A percentile compares a stretch with the other conserved stretches of the same genome.
phyloP scores from a whole-genome alignment of 1,140 invertebrate species.

The Trissolcus basalis region DNA sequence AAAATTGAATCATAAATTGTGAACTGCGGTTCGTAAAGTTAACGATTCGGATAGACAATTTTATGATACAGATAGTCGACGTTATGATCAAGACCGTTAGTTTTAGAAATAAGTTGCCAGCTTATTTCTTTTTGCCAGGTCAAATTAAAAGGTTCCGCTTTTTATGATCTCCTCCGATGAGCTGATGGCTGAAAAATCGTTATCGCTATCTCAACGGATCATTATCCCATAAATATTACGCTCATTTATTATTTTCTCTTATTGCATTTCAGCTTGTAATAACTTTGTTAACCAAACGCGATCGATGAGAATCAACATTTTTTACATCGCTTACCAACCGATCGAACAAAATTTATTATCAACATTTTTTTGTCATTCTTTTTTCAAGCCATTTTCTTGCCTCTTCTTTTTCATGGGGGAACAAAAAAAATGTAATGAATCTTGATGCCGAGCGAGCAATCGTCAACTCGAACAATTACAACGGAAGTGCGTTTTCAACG shows the following conservation, averaged over 20 bases:
- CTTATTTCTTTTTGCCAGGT: too few species aligned
- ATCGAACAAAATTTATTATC: background rate
- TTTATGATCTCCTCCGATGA: conserved; percentile 1
- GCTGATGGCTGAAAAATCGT: conserved; percentile 1
- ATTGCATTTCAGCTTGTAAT: background rate
- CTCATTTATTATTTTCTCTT: conserved; percentile 1
- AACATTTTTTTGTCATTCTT: background rate
- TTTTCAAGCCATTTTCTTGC: background rate
- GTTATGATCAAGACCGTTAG: conserved; percentile 37
- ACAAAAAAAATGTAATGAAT: background rate
- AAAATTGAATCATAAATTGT: conserved; percentile 32
- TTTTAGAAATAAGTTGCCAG: conserved; percentile 26
- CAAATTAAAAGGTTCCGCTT: conserved; percentile 24
- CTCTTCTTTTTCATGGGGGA: background rate
- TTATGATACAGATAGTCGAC: conserved; percentile 27
- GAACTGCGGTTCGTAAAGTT: conserved; percentile 19
- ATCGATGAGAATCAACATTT: background rate
- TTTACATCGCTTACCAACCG: background rate
- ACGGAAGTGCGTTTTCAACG: conserved; percentile 43
- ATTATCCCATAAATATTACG: conserved; percentile 1
- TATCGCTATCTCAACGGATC: conserved; percentile 1
- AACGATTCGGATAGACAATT: conserved; percentile 40
- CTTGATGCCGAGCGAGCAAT: conserved; percentile 1
- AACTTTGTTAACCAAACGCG: conserved; percentile 1
- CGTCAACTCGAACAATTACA: conserved; percentile 24